These are phyloP conservation scores for Napeogenes inachia DNA, from an alignment of 2,888 invertebrate species.

Conservation along the genomic window DNA sequence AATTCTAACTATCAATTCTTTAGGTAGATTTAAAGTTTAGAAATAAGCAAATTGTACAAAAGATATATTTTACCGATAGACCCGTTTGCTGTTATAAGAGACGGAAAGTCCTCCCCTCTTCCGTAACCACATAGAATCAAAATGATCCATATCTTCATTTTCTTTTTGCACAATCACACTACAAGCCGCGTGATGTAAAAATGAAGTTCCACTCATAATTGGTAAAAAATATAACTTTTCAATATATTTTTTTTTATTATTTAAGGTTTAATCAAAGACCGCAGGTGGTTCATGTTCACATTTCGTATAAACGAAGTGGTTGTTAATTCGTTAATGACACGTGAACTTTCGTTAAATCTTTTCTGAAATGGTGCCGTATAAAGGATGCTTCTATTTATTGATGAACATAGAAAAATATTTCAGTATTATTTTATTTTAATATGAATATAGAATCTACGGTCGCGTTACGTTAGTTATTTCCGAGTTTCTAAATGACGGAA, in stretches of 20 bases:
- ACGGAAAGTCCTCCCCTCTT: slow-evolving; percentile 81
- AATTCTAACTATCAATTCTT: too few relatives aligned
- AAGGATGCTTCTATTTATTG: slow-evolving; percentile 25
- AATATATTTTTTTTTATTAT: slow-evolving; percentile 39
- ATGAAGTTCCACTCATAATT: slow-evolving; percentile 56
- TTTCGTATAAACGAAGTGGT: slow-evolving; percentile 44
- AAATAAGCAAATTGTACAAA: background rate
- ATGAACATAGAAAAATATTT: background rate
- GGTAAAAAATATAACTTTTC: slow-evolving; percentile 29
- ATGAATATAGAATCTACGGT: background rate
- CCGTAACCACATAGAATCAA: slow-evolving; percentile 41
- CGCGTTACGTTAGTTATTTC: too few relatives aligned
- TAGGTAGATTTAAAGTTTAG: background rate
- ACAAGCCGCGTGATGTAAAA: slow-evolving; percentile 30
- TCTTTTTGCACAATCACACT: slow-evolving; percentile 37
- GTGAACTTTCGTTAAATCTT: slow-evolving; percentile 27
- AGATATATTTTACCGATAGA: slow-evolving; percentile 79
- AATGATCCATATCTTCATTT: slow-evolving; percentile 53
- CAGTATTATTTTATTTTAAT: background rate
- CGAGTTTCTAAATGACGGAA: too few relatives aligned
- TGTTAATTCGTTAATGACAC: slow-evolving; percentile 26
- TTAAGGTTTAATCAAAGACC: slow-evolving; percentile 40
- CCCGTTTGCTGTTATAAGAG: slow-evolving; percentile 84
- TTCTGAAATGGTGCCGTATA: slow-evolving; percentile 29
- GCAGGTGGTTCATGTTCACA: slow-evolving; percentile 55